These are phyloP conservation scores for Rhizoglyphus robini DNA, from an alignment of 1,140 invertebrate genomes.

Conservation along the genomic window DNA sequence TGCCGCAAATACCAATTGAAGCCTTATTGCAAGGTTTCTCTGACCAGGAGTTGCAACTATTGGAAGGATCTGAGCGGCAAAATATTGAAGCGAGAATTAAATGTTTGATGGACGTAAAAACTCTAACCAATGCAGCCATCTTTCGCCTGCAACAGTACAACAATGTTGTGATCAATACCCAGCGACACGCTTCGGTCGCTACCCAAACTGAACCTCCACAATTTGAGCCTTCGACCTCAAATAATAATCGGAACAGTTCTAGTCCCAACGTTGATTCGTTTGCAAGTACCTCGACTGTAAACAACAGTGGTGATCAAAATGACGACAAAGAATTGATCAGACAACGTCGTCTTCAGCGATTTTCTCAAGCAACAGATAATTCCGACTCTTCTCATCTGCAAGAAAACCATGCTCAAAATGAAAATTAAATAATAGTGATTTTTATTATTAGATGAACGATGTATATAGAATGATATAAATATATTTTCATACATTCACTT, in stretches of 20 bases:
- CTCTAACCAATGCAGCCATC: conserved; percentile 71
- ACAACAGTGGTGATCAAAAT: not conserved
- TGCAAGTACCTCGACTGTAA: not conserved
- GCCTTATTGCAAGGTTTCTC: conserved; percentile 41
- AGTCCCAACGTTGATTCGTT: not conserved
- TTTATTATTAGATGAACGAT: not conserved
- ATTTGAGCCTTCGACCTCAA: not conserved
- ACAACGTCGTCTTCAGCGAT: conserved; percentile 13
- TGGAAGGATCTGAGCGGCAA: conserved; percentile 74
- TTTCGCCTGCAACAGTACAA: conserved; percentile 78
- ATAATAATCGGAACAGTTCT: not conserved
- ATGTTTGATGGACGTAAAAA: conserved; percentile 66
- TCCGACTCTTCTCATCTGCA: too few relatives aligned
- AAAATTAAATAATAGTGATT: not conserved
- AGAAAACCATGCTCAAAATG: conserved; percentile 4
- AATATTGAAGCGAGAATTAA: conserved; percentile 78
- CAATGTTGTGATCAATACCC: conserved; percentile 28
- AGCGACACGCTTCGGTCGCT: not conserved
- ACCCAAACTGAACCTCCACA: not conserved
- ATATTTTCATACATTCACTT: too few relatives aligned
- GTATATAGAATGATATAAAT: too few relatives aligned
- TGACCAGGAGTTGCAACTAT: conserved; percentile 62
- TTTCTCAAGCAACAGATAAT: not conserved
- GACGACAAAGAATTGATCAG: conserved; percentile 14
- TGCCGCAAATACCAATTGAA: conserved; percentile 45